These are phyloP conservation scores for Parnassius orleans DNA, from an alignment of 2,888 invertebrate genomes.

Conservation along the genomic window DNA sequence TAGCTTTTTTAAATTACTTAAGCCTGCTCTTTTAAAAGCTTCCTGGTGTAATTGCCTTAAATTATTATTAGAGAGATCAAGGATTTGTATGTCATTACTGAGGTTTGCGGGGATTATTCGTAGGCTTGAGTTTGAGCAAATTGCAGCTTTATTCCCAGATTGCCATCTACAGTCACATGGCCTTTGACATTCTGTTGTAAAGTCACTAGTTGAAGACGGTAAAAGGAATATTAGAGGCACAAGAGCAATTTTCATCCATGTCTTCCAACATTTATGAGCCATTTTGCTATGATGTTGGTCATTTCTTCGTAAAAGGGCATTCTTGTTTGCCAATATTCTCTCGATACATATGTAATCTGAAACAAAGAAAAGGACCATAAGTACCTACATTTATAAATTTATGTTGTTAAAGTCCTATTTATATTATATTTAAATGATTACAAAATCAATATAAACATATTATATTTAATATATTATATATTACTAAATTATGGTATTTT, in stretches of 20 bases:
- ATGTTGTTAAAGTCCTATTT: no score
- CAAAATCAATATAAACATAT: no score
- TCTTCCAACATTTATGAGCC: no score
- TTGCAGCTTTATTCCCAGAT: slow-evolving; percentile 91
- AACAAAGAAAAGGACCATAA: slow-evolving; percentile 47
- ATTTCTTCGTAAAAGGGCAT: slow-evolving; percentile 72
- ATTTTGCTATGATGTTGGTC: no score
- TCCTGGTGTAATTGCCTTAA: slow-evolving; percentile 83
- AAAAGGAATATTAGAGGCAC: slow-evolving; percentile 52
- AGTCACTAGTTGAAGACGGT: slow-evolving; percentile 70
- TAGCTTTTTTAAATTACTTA: slow-evolving; percentile 91
- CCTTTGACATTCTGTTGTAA: slow-evolving; percentile 83
- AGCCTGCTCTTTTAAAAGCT: slow-evolving; percentile 85
- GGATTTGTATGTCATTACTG: slow-evolving; percentile 85
- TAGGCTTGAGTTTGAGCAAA: slow-evolving; percentile 86
- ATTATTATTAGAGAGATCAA: slow-evolving; percentile 87
- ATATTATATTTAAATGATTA: no score
- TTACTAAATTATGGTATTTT: no score
- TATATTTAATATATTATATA: no score
- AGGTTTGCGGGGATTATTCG: slow-evolving; percentile 86
- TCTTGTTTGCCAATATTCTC: slow-evolving; percentile 52
- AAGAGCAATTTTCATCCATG: slow-evolving; percentile 69
- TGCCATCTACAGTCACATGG: slow-evolving; percentile 93
- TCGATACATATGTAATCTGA: slow-evolving; percentile 67
- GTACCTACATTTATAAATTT: no score